Conservation (phyloP, 2,113 vertebrate genomes). For the Atlantisia rogersi region DNA sequence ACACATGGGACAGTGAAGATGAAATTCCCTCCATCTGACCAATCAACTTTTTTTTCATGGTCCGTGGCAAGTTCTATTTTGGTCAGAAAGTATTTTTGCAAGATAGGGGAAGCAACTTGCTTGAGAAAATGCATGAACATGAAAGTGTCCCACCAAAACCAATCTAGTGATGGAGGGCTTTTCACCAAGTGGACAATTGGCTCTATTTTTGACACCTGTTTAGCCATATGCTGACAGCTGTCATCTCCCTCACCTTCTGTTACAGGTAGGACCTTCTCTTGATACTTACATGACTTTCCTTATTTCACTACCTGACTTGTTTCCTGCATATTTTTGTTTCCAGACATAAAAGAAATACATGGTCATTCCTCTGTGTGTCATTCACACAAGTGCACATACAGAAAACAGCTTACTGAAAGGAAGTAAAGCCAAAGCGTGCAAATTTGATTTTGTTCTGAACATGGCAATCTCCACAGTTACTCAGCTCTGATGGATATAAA, state of each 20-base stretch:
- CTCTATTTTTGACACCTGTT: background rate
- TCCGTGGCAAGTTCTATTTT: background rate
- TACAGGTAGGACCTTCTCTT: background rate
- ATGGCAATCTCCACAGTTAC: background rate
- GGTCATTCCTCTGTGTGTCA: background rate
- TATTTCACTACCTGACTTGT: background rate
- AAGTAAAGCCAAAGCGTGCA: background rate
- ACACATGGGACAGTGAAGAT: background rate
- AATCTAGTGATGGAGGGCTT: background rate
- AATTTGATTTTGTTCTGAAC: background rate
- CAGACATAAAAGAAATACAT: background rate
- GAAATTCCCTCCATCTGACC: background rate
- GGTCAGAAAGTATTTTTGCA: background rate
- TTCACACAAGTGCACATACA: accelerated
- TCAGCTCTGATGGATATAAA: background rate
- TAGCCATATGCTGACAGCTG: background rate
- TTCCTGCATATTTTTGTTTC: background rate
- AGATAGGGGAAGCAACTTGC: background rate
- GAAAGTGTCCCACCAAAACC: background rate
- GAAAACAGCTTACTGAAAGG: background rate
- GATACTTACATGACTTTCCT: background rate
- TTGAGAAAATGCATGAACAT: background rate
- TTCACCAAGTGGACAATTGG: background rate
- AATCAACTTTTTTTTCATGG: accelerated
- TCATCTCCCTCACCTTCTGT: background rate